Evolutionary conservation across 2,888 invertebrate genomes (phyloP).

Genomic region (Keiferia lycopersicella): DNA sequence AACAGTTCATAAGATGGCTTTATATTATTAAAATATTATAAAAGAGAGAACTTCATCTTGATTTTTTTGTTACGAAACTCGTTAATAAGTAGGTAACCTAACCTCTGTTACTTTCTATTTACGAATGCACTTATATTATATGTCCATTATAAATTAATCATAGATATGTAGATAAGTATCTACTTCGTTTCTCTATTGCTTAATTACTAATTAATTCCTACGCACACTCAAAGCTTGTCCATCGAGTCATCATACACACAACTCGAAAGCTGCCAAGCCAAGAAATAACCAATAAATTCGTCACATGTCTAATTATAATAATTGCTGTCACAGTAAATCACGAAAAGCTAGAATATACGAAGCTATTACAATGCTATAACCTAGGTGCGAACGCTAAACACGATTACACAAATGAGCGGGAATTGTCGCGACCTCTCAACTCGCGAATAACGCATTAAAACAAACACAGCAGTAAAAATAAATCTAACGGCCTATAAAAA

Average conservation of each 20-base stretch:
- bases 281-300: slow-evolving; percentile 19
- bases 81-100: no score
- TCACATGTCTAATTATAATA: not conserved
- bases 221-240: not conserved
- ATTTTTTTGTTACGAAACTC: no score
- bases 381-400: slow-evolving; percentile 46
- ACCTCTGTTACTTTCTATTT: slow-evolving; percentile 6
- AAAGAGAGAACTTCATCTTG: no score
- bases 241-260: not conserved
- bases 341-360: slow-evolving; percentile 15
- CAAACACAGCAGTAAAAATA: slow-evolving; percentile 81
- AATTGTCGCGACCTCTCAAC: slow-evolving; percentile 68
- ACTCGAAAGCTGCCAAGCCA: not conserved
- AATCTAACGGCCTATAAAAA: slow-evolving; percentile 82
- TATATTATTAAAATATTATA: no score
- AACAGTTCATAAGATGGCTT: no score
- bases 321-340: slow-evolving; percentile 33
- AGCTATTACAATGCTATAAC: slow-evolving; percentile 34
- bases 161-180: not conserved
- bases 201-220: not conserved
- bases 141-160: not conserved
- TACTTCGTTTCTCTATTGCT: not conserved
- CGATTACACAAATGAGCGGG: slow-evolving; percentile 61
- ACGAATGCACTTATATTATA: not conserved
- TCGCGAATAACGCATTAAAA: slow-evolving; percentile 77